These are phyloP conservation scores for Nineta flava DNA, from an alignment of 2,888 invertebrate species.

Conservation along the genomic window DNA sequence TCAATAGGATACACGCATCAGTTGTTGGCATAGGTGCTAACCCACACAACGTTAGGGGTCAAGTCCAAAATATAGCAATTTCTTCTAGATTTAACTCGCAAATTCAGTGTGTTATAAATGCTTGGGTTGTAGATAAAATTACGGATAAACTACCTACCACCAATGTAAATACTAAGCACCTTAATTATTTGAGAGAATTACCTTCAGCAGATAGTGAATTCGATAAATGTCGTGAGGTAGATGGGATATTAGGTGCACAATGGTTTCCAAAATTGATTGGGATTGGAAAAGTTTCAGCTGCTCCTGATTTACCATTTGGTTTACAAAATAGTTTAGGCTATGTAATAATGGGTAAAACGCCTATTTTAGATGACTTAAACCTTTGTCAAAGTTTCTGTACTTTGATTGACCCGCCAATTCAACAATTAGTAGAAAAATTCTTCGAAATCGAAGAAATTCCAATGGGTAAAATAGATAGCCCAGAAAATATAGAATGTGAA, in stretches of 20 bases:
- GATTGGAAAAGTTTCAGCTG: not conserved
- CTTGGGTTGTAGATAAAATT: not conserved
- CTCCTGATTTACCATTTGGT: not conserved
- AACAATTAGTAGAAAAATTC: constrained; percentile 9
- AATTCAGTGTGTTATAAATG: not conserved
- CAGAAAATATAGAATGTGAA: constrained; percentile 10
- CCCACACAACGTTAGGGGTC: not conserved
- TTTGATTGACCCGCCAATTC: not conserved
- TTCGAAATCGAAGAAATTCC: constrained; percentile 12
- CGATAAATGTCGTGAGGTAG: not conserved
- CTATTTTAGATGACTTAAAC: not conserved
- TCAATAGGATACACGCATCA: not conserved
- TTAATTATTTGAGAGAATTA: not conserved
- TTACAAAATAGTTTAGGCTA: not conserved
- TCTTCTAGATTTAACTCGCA: not conserved
- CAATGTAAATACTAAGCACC: not conserved
- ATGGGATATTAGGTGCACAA: not conserved
- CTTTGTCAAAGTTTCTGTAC: not conserved
- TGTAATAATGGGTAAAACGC: not conserved
- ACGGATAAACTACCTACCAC: too few species aligned
- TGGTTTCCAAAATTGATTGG: not conserved
- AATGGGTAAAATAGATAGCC: not conserved
- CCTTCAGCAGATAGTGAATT: not conserved
- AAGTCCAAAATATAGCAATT: not conserved
- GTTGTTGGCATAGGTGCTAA: not conserved